Evolutionary conservation across 2,888 invertebrate species (phyloP), one percentile per base, ranked within the genome.

Genomic region (Meta bourneti): DNA sequence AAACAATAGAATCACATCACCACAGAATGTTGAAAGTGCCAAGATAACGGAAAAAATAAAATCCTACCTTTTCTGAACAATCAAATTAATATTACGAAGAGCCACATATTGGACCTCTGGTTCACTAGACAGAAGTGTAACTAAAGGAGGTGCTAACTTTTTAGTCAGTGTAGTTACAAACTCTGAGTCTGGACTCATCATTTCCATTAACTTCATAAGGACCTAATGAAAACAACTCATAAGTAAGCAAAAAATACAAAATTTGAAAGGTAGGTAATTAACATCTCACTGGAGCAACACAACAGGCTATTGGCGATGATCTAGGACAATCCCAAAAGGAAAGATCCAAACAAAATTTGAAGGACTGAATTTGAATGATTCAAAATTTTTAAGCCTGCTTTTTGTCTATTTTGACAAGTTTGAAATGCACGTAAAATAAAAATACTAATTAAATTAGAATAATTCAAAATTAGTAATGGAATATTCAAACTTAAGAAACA

Each of bases 31-130:
- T 34, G 34, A 34, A 34, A 34, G 34, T 34, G 34, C 34, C 1
- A 34, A 34, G 1, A 34, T 34, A 4, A 34, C 34, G 1, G 34
- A 34, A 34, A 34, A 4, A 34, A 34, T 34, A 34, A 0, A 87
- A 54, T 95, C 13, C n/a, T 88, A 93, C 93, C 93, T 96, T 95
- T 99, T 99, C 95, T 99, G 99, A 19, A 99, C 99, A 93, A 99
- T 99, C 79, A 99, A 96, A 95, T 99, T 99, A 94, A 99, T 99
- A 95, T 99, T 99, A 93, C 99, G 96, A 91, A 99, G 95, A 0
- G 99, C 99, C 6, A 99, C 99, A 95, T 99, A 99, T 95, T 99
- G 99, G 83, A 99, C 99, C 95, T 99, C 99, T 0, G 99, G 99
- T 95, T 99, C 99, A 0, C 99, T 98, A 77, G 99, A 99, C 11